A percentile compares a stretch with the other conserved stretches of the same genome.
phyloP scores from a whole-genome alignment of 2,888 invertebrate species.

The Periphyllus acericola region DNA sequence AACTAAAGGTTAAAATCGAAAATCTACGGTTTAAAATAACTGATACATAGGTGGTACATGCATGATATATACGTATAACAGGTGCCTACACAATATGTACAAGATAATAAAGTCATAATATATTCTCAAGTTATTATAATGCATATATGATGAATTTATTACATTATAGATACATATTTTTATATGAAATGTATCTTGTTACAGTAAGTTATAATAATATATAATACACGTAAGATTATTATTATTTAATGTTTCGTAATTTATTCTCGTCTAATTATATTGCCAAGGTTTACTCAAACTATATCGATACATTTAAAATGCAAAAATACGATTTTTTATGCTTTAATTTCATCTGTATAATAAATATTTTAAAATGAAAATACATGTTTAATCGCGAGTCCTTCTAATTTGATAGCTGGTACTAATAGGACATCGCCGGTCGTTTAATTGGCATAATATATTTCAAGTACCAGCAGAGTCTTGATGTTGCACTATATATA shows the following conservation, averaged over 20 bases:
- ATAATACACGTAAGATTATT: neutral
- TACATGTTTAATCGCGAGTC: neutral
- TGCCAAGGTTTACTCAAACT: neutral
- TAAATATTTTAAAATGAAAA: neutral
- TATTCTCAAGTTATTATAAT: neutral
- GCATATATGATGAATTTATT: neutral
- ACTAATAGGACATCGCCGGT: neutral
- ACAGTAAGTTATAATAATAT: neutral
- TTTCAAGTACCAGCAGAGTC: neutral
- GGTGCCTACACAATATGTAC: neutral
- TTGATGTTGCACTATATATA: no score
- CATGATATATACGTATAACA: neutral
- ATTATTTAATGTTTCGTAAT: slow-evolving; percentile 1
- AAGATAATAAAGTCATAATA: neutral
- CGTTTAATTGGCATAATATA: neutral
- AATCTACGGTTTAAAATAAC: neutral
- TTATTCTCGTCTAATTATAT: neutral
- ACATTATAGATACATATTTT: neutral
- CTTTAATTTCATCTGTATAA: neutral
- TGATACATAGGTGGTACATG: neutral
- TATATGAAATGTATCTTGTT: neutral
- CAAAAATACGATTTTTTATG: neutral
- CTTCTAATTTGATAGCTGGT: neutral
- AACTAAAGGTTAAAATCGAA: neutral
- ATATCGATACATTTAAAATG: neutral